Evolutionary conservation across 1,140 invertebrate genomes (phyloP).

Genomic region (Leucophenga varia): DNA sequence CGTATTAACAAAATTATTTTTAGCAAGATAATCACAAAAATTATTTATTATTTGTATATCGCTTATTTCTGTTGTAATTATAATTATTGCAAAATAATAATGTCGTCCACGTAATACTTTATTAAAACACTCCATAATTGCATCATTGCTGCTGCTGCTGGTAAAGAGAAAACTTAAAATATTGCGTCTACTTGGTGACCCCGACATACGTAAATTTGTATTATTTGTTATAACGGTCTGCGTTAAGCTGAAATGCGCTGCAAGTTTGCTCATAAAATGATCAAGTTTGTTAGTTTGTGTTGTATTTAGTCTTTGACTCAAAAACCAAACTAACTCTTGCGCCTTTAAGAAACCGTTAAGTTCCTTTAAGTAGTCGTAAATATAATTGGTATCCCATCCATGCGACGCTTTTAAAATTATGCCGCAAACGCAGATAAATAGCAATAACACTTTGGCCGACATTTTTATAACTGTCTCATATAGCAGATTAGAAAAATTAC

Average conservation of each 20-base stretch:
- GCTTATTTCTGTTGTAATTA: conserved; percentile 21
- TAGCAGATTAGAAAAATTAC: too few relatives aligned
- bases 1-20: conserved; percentile 33
- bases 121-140: conserved; percentile 29
- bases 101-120: conserved; percentile 30
- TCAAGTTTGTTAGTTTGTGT: conserved; percentile 18
- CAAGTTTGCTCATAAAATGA: conserved; percentile 22
- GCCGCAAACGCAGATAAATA: too few relatives aligned
- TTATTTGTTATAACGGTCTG: conserved; percentile 33
- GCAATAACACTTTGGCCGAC: too few relatives aligned
- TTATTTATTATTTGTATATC: conserved; percentile 30
- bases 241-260: conserved; percentile 8
- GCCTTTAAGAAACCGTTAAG: too few relatives aligned
- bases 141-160: conserved; percentile 23
- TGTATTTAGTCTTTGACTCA: conserved; percentile 20
- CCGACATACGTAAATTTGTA: conserved; percentile 28
- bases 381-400: too few relatives aligned
- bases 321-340: conserved; percentile 44
- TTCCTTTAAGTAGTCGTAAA: too few relatives aligned
- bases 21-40: conserved; percentile 15
- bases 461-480: too few relatives aligned
- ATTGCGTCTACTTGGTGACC: conserved; percentile 22
- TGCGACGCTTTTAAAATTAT: too few relatives aligned
- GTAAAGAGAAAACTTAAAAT: conserved; percentile 33
- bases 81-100: conserved; percentile 26